Base-by-base conservation (phyloP, 1,140 invertebrate genomes). In the Euura lappo region DNA sequence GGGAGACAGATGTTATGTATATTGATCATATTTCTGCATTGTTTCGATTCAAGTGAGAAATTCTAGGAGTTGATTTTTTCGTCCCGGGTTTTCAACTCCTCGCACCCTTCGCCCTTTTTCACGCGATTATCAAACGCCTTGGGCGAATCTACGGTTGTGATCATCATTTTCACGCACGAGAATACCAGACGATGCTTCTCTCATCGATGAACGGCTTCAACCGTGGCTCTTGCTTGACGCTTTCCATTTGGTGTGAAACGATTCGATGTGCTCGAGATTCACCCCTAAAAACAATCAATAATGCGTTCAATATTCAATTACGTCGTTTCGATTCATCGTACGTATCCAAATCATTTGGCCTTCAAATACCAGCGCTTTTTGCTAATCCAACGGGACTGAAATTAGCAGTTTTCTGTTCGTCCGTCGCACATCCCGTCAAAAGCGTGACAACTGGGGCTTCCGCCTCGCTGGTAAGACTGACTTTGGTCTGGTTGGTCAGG, bases 201-300 rank as follows among this genome's bases (percentile, higher is more conserved):
- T 45, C 71, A 45, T 8, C 2, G 4, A 6, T 65, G 6, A 13
- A 13, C 42, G 13, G 8, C 75, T 86, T 93, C 92, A 93, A 84
- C 92, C 91, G 71, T 91, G 90, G 74, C 90, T 90, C 84, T 91
- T 93, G 76, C 86, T 88, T 4, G 89, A 90, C 79, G 88, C 90
- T 84, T 91, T 91, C 92, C 92, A 94, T 83, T 93, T 93, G 46
- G 87, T 87, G 78, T 92, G 88, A 85, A 93, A 93, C 46, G 88
- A 84, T 76, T 90, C 89, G 73, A 93, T 91, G 69, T 91, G 90
- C 81, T 93, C 91, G 46, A 93, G 85, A 77, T 90, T 90, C 44
- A 93, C 88, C 75, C 92, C 93, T 91, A 74, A 11, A 77, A 80
- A 68, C 68, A 66, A 75, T 72, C 71, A 51, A 72, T 60, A 4